These are phyloP conservation scores for Heliconius himera DNA, from an alignment of 1,140 invertebrate species.

Conservation along the genomic window DNA sequence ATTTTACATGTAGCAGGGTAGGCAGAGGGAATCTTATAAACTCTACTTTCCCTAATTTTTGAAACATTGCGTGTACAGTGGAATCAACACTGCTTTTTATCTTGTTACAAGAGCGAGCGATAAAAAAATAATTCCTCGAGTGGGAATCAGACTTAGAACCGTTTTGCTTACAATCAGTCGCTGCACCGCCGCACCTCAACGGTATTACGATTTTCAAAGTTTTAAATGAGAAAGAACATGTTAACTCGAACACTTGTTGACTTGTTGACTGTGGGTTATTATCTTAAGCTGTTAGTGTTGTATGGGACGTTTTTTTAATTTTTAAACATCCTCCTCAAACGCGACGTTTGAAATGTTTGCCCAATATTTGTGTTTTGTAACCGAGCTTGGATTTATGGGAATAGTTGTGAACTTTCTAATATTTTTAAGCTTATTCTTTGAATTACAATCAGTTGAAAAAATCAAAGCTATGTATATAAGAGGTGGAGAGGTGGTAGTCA, in stretches of 20 bases:
- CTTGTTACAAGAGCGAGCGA: background rate
- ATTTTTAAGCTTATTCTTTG: background rate
- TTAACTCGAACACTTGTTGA: background rate
- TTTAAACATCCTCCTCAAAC: constrained; percentile 13
- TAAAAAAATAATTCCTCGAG: background rate
- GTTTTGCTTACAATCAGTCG: background rate
- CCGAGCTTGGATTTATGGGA: background rate
- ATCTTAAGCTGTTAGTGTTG: constrained; percentile 12
- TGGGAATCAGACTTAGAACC: background rate
- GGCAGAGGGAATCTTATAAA: no score
- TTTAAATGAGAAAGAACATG: background rate
- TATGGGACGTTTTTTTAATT: background rate
- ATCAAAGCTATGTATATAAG: no score
- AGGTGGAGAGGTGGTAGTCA: no score
- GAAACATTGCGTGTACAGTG: no score
- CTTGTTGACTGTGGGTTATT: constrained; percentile 2
- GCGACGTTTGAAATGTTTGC: background rate
- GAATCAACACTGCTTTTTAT: no score
- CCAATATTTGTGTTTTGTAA: constrained; percentile 4
- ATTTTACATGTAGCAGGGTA: no score
- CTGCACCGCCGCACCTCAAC: background rate
- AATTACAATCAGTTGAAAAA: no score
- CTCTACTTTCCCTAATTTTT: no score
- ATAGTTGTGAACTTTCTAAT: background rate
- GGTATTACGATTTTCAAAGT: background rate